A percentile compares a stretch with the other conserved stretches of the same genome.
These are phyloP conservation scores for Crotalus viridis DNA, from an alignment of 2,113 vertebrate genomes.

Conservation along the genomic window DNA sequence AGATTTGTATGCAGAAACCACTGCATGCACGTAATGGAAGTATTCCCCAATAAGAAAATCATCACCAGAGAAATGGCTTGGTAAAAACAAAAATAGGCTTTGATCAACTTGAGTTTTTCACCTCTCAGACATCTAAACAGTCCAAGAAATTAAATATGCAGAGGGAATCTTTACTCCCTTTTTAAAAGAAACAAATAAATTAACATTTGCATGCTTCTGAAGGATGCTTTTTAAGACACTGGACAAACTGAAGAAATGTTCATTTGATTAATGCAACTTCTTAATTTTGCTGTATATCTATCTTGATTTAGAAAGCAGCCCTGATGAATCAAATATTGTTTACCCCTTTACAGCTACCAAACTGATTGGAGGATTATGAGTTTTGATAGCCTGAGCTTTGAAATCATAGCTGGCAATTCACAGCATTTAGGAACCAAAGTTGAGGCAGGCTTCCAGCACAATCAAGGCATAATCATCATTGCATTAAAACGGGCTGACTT, in stretches of 20 bases:
- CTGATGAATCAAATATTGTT: neutral
- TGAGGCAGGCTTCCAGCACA: neutral
- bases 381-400: neutral
- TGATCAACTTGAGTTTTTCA: neutral
- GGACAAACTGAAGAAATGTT: neutral
- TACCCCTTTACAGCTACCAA: neutral
- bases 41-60: neutral
- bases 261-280: neutral
- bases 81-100: neutral
- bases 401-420: neutral
- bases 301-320: neutral
- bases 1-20: neutral
- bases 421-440: neutral
- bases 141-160: neutral
- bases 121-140: neutral
- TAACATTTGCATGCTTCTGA: neutral
- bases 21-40: neutral
- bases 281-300: neutral
- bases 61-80: neutral
- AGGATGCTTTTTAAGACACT: neutral
- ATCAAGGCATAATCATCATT: neutral
- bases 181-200: neutral
- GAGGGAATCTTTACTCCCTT: neutral
- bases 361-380: neutral
- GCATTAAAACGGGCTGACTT: neutral